Evolutionary conservation across 2,797 vertebrate species (phyloP).

Genomic region (Tapera naevia): DNA sequence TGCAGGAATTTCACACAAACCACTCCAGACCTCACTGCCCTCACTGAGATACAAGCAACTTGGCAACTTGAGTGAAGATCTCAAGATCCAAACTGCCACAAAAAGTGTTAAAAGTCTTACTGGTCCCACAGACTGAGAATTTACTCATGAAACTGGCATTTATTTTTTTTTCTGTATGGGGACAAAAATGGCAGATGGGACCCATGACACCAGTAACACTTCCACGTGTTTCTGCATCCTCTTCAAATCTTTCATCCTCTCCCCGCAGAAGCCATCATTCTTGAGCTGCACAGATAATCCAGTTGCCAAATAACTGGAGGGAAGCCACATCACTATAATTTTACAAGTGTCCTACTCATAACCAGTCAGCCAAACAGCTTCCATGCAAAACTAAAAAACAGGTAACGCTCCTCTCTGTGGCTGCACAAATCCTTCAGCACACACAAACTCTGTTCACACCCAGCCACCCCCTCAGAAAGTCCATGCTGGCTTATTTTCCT

Average conservation of each 20-base stretch:
- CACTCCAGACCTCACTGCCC: not conserved
- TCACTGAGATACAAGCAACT: not conserved
- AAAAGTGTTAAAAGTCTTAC: not conserved
- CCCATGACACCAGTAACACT: not conserved
- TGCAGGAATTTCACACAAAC: not conserved
- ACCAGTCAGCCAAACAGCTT: conserved; percentile 27
- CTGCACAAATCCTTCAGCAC: conserved; percentile 56
- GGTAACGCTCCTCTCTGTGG: conserved; percentile 10
- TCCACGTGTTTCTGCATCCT: rapidly evolving
- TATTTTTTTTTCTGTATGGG: not conserved
- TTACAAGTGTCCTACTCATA: conserved; percentile 27
- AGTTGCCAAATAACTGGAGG: conserved; percentile 33
- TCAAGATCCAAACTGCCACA: not conserved
- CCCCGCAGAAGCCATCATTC: not conserved
- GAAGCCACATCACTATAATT: conserved; percentile 27
- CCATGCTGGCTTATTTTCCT: conserved; percentile 60
- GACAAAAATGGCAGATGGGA: not conserved
- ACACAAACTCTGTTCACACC: conserved; percentile 50
- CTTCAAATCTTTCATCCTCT: not conserved
- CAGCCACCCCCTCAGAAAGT: conserved; percentile 62
- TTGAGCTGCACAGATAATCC: not conserved
- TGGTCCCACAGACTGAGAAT: not conserved
- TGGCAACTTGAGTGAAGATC: not conserved
- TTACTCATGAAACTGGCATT: not conserved
- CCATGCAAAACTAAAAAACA: conserved; percentile 50